These are phyloP conservation scores for Apis cerana DNA, from an alignment of 1,140 invertebrate genomes.

Conservation along the genomic window DNA sequence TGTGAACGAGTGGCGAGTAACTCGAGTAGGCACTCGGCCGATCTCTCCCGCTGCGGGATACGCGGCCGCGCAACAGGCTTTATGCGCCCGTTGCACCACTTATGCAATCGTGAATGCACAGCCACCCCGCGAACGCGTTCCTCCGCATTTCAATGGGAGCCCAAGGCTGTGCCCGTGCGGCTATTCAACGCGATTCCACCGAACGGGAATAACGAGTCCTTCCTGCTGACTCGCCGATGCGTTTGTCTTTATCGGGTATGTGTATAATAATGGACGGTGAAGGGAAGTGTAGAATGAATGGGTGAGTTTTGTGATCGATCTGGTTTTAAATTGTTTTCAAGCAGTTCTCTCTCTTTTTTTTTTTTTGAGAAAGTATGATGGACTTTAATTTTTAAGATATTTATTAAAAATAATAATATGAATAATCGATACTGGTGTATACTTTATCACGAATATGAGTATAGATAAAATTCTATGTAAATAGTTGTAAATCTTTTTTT, in stretches of 20 bases:
- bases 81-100: conserved; percentile 66
- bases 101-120: conserved; percentile 66
- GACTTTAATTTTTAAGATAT: too few relatives aligned
- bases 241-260: not conserved
- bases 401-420: too few relatives aligned
- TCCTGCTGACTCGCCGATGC: not conserved
- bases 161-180: conserved; percentile 30
- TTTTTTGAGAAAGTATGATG: too few relatives aligned
- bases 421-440: too few relatives aligned
- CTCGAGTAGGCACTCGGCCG: conserved; percentile 66
- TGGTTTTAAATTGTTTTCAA: too few relatives aligned
- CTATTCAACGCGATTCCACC: conserved; percentile 40
- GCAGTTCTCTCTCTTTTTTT: too few relatives aligned
- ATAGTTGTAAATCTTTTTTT: too few relatives aligned
- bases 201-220: conserved; percentile 14
- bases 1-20: conserved; percentile 63
- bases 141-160: conserved; percentile 53
- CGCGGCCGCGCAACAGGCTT: conserved; percentile 67
- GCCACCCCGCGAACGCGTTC: conserved; percentile 43
- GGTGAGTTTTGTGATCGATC: too few relatives aligned
- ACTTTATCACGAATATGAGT: too few relatives aligned
- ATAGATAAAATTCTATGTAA: too few relatives aligned
- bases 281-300: too few relatives aligned
- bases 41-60: conserved; percentile 65
- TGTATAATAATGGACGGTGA: not conserved